Evolutionary conservation across 2,113 vertebrate species (phyloP), one percentile per base, ranked within the genome.

Genomic region (Mus spicilegus): DNA sequence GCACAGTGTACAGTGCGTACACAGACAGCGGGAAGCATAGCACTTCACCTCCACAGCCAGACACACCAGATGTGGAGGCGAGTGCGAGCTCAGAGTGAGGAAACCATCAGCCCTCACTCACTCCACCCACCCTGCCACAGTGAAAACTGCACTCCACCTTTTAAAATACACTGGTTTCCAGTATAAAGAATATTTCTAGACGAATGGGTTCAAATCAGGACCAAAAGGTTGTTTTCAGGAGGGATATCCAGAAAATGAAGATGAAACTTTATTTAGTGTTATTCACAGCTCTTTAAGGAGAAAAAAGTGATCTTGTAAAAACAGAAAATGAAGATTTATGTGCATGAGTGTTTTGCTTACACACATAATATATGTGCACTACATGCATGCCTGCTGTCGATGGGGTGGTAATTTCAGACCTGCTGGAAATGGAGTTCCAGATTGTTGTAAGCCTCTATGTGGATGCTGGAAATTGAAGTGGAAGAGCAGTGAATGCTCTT

Each of bases 51-150:
- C 42, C 36, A 24, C 4, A 28, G 54, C 73, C 36, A 51, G 2
- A 20, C 0, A 14, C 2, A n/a, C 26, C 3, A 4, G 49, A 7
- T 49, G 49, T 10, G 17, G 24, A 28, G 13, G 22, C 0, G 7
- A 36, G 30, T 7, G 14, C 1, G 1, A 80, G 36, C 33, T 1
- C 5, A 4, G 19, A 63, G 69, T 36, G 28, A 22, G 30, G 28
- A 17, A 28, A 11, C 42, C 8, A 5, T 19, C 0, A 75, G 12
- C 75, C n/a, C 22, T 58, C 24, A 36, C 26, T n/a, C 24, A 30
- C 33, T 17, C 5, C 8, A 24, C 67, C 72, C 36, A 6, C 4
- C 58, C 39, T 24, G 70, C 2, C 9, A 36, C 51, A 75, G 85
- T 22, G 20, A 11, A 73, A 69, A 26, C 13, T 30, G 16, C 4